phyloP scores from a whole-genome alignment of 2,888 invertebrate species.

The Agonopterix subpropinquella region DNA sequence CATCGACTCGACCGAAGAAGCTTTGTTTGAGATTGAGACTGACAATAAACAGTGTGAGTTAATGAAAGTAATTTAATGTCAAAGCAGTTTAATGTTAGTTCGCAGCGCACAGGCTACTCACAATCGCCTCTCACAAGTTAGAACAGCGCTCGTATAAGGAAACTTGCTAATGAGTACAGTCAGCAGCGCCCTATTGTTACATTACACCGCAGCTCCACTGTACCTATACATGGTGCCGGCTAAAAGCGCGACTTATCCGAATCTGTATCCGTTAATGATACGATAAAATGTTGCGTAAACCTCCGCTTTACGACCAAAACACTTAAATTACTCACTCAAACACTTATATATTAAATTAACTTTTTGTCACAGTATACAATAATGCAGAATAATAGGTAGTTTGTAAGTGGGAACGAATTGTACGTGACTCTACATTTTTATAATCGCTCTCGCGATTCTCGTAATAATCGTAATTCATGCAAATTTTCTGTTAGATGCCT shows the following conservation, averaged over 20 bases:
- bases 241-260: not conserved
- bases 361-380: not conserved
- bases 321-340: constrained; percentile 7
- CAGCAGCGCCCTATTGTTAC: constrained; percentile 1
- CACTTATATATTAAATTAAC: constrained; percentile 2
- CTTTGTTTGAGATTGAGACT: too few relatives aligned
- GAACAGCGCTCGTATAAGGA: constrained; percentile 2
- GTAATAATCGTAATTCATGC: too few relatives aligned
- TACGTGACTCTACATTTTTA: too few relatives aligned
- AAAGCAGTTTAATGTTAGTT: too few relatives aligned
- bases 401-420: too few relatives aligned
- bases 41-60: too few relatives aligned
- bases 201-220: not conserved
- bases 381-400: not conserved
- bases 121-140: too few relatives aligned
- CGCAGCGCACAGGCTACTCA: too few relatives aligned
- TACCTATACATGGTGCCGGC: not conserved
- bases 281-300: constrained; percentile 9
- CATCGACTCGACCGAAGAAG: too few relatives aligned
- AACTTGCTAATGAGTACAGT: constrained; percentile 5
- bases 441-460: too few relatives aligned
- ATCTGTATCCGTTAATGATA: constrained; percentile 3
- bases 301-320: constrained; percentile 4
- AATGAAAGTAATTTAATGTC: too few relatives aligned
- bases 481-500: too few relatives aligned